Base-by-base conservation (phyloP, 2,113 vertebrate genomes). In the Junco hyemalis region DNA sequence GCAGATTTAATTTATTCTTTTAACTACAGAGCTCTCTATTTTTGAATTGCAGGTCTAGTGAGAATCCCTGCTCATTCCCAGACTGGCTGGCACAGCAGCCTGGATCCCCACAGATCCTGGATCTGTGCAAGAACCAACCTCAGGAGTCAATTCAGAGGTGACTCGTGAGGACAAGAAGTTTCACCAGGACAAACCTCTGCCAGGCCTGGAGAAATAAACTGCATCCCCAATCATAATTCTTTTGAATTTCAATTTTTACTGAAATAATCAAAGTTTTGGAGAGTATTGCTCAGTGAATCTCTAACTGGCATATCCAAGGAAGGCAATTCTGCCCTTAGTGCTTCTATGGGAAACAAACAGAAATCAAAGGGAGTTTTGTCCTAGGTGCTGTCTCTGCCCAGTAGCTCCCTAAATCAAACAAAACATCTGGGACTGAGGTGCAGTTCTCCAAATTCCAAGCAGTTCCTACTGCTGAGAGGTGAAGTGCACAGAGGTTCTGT, bases 401-500 rank as follows among this genome's bases (percentile, higher is more conserved):
- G 47, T 2, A 81, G 35, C 20, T 66, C 42, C 73, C 26, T 78
- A 29, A 29, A 69, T 47, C n/a, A 60, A 78, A 54, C 8, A 53
- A 60, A 78, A 59, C 11, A 45, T 36, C 31, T 4, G 2, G 53
- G 42, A 53, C 12, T 42, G 56, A 11, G 28, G 5, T 8, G 19
- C 51, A 45, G 42, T 12, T 74, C 60, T 66, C 63, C 61, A 44
- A 48, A 45, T 31, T 48, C 33, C 69, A 74, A 42, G 47, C 22
- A 56, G 14, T 19, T 91, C 36, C 64, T 22, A 28, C 12, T 17
- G 64, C 38, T 90, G 36, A 36, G 36, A 36, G 36, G 36, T 48
- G 2, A 36, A 1, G 0, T 8, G 35, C 76, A 57, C 0, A 1
- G 14, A 54, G 21, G 18, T 60, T 79, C 53, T 23, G 23, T 19